A percentile compares a stretch with the other conserved stretches of the same genome.
These are phyloP conservation scores for Artibeus lituratus DNA, from an alignment of 2,797 vertebrate species.

Conservation along the genomic window DNA sequence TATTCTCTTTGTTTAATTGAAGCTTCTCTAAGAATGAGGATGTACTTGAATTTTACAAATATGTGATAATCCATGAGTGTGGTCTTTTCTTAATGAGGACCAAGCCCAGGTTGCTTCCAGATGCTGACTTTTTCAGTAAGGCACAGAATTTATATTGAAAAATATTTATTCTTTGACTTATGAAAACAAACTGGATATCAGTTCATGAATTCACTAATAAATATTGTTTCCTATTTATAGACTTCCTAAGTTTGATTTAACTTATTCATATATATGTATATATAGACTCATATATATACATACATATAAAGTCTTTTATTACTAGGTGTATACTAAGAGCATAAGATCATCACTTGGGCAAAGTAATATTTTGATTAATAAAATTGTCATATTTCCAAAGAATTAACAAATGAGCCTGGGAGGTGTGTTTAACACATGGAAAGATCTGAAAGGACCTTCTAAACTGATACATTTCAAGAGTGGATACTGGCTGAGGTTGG, in stretches of 20 bases:
- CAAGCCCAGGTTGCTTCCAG: neutral
- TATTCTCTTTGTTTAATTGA: neutral
- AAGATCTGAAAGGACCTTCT: neutral
- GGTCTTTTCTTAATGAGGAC: neutral
- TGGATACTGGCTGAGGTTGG: neutral
- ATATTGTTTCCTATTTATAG: neutral
- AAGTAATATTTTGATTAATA: neutral
- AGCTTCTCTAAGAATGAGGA: neutral
- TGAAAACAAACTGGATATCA: neutral
- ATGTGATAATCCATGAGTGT: neutral
- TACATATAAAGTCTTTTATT: neutral
- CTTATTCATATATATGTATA: neutral
- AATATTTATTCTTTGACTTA: neutral
- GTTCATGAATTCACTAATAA: neutral
- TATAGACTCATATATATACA: no score
- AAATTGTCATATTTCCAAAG: neutral
- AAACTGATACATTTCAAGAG: neutral
- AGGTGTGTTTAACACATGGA: neutral
- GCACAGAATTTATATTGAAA: neutral
- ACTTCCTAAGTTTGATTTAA: neutral
- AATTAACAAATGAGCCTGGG: neutral
- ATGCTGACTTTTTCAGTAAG: neutral
- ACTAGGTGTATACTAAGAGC: neutral
- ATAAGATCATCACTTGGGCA: neutral
- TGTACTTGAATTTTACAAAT: neutral